phyloP scores from a whole-genome alignment of 2,888 invertebrate genomes.

The Archips xylosteana region DNA sequence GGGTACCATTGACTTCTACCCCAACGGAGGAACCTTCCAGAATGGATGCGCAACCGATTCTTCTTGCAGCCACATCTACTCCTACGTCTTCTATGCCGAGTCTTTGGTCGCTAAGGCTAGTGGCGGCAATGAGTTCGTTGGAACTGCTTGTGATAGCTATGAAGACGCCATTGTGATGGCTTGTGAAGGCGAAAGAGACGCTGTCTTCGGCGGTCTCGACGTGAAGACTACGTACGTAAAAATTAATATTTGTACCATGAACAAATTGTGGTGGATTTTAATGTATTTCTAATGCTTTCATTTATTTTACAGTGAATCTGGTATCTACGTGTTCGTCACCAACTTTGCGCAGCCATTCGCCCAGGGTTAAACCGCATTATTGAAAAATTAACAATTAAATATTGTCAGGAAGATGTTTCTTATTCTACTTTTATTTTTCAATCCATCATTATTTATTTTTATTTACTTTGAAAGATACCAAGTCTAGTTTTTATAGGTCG shows the following conservation, averaged over 20 bases:
- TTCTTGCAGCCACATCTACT: slow-evolving; percentile 64
- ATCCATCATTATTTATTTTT: not conserved
- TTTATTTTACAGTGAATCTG: slow-evolving; percentile 49
- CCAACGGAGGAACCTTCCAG: slow-evolving; percentile 73
- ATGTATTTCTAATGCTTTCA: not conserved
- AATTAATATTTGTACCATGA: not conserved
- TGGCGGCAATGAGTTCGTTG: slow-evolving; percentile 62
- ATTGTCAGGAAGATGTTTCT: not conserved
- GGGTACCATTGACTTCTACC: slow-evolving; percentile 74
- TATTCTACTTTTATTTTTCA: too few species aligned
- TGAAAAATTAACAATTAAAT: not conserved
- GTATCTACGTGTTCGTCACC: slow-evolving; percentile 55
- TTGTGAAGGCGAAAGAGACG: slow-evolving; percentile 62
- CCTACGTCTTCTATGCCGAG: slow-evolving; percentile 71
- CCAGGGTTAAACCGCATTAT: slow-evolving; percentile 47
- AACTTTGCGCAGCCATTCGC: slow-evolving; percentile 53
- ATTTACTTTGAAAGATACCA: not conserved
- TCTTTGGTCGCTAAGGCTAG: slow-evolving; percentile 57
- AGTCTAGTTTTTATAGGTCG: too few species aligned
- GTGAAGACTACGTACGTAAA: slow-evolving; percentile 57
- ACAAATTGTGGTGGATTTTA: not conserved
- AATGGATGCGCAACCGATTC: slow-evolving; percentile 61
- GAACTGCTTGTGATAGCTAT: slow-evolving; percentile 65
- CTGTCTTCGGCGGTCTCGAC: slow-evolving; percentile 65
- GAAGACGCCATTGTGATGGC: slow-evolving; percentile 56